Base-by-base conservation (phyloP, 2,113 vertebrate genomes). In the Rhea pennata region DNA sequence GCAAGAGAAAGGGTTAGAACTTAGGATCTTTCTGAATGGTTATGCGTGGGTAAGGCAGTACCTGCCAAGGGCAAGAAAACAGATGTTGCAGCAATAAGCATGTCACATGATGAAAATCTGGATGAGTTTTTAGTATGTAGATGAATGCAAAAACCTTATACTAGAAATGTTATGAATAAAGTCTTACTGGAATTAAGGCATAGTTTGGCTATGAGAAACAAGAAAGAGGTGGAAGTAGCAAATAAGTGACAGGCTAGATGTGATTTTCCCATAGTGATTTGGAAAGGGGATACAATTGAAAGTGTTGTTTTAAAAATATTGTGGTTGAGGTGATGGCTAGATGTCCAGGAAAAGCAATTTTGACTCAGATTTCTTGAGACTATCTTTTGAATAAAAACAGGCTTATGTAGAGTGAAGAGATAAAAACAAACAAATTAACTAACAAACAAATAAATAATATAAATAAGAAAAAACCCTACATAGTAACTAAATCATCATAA, bases 171-270 rank as follows among this genome's bases (percentile, higher is more conserved):
- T 90, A 76, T 59, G 24, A 42, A 78, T 26, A 76, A 81, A 93
- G 10, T 62, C 82, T 83, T 93, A 74, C 77, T 83, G 96, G 23
- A 67, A 86, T 93, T 85, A 54, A 3, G 21, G 92, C 72, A 58
- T 93, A 83, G 87, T 96, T 90, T 96, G 85, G 75, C 75, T 90
- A 54, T 54, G 64, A 87, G 74, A 76, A 83, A 92, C 84, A 90
- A 85, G 54, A 88, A 88, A 75, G 85, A 96, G 71, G 54, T 94
- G 64, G 67, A 87, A 90, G 82, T 72, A 62, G 23, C 78, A 94
- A 51, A 54, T 76, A 91, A 83, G 85, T 74, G 54, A 46, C 64
- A 95, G 78, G 78, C 87, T 87, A 56, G 87, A 70, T 91, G 67
- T 42, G 72, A 86, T 90, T 92, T 94, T 59, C 92, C 29, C 84